Evolutionary conservation across 1,140 invertebrate species (phyloP).

Genomic region (Achatina immaculata): DNA sequence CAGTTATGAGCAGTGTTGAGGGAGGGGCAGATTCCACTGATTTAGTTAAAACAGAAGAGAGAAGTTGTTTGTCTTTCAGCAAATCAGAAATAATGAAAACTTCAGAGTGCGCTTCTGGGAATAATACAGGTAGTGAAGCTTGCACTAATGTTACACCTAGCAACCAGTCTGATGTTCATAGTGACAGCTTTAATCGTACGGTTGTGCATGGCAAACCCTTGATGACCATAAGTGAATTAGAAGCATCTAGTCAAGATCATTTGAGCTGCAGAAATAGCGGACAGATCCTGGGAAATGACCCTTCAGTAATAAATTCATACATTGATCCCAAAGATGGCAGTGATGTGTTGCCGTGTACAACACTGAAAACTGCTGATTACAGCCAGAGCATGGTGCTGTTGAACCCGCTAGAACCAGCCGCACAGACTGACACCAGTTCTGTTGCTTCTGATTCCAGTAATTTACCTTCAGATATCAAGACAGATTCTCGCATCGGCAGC

Average conservation of each 20-base stretch:
- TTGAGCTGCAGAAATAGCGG: not conserved
- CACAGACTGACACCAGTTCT: not conserved
- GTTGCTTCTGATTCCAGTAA: not conserved
- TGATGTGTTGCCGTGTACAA: not conserved
- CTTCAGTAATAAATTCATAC: not conserved
- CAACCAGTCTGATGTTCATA: not conserved
- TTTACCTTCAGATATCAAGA: not conserved
- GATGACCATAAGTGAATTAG: conserved; percentile 14
- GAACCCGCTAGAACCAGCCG: not conserved
- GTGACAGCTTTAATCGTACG: not conserved
- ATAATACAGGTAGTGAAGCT: not conserved
- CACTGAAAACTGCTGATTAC: no score
- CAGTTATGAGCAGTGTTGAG: not conserved
- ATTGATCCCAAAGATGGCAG: not conserved
- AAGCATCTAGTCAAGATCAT: conserved; percentile 7
- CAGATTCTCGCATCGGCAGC: not conserved
- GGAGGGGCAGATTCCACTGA: conserved; percentile 36
- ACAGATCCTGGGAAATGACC: not conserved
- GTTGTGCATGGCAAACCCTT: no score
- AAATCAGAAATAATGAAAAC: not conserved
- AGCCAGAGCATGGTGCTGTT: not conserved
- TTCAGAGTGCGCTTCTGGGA: not conserved
- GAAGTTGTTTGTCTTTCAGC: conserved; percentile 27
- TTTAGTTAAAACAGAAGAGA: conserved; percentile 43
- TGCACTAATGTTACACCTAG: not conserved